Conservation (phyloP, 2,113 vertebrate species). For the Urocynchramus pylzowi region DNA sequence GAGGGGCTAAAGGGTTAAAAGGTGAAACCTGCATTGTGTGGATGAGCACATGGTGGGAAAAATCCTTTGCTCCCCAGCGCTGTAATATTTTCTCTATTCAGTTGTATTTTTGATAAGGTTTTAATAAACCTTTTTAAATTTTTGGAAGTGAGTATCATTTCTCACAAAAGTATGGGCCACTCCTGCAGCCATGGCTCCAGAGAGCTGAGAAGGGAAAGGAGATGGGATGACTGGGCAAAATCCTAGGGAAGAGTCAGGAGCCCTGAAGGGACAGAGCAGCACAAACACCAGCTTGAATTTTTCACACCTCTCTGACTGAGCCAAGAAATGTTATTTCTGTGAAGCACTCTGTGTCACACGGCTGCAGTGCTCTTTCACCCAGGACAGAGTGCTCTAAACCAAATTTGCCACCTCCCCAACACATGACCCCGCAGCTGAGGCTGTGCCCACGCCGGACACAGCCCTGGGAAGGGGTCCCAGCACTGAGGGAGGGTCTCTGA, state of each 20-base stretch:
- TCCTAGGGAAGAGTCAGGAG: not conserved
- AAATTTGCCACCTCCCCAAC: not conserved
- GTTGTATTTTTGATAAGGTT: not conserved
- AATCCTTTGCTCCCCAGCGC: not conserved
- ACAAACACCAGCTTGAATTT: not conserved
- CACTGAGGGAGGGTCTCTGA: not conserved
- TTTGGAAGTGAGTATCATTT: not conserved
- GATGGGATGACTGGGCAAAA: not conserved
- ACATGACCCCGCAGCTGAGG: rapidly evolving
- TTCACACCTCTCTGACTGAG: not conserved
- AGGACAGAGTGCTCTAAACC: not conserved
- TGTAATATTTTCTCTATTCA: not conserved
- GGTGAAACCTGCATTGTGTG: not conserved
- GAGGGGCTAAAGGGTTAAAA: not conserved
- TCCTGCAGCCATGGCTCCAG: not conserved
- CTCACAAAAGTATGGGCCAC: not conserved
- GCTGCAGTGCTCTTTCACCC: not conserved
- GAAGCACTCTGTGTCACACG: not conserved
- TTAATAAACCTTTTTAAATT: not conserved
- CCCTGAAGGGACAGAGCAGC: not conserved
- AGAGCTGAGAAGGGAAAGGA: not conserved
- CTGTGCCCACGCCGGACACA: not conserved
- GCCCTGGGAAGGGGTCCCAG: not conserved
- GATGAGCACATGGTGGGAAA: not conserved
- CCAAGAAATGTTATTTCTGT: not conserved